Evolutionary conservation across 2,797 vertebrate genomes (phyloP).

Genomic region (Buphagus erythrorhynchus): DNA sequence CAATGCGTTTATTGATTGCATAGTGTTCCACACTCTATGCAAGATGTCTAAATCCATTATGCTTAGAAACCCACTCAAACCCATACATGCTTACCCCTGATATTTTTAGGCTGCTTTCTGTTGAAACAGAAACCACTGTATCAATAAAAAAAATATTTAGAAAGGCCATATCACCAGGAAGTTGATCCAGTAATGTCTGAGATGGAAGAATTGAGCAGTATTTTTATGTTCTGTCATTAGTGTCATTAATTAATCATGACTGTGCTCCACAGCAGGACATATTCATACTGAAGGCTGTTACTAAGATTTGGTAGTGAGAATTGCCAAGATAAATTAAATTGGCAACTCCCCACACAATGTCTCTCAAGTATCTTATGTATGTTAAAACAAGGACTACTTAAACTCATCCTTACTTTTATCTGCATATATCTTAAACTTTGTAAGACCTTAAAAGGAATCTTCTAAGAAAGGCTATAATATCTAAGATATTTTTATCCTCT

Average conservation of each 20-base stretch:
- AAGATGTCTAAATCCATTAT: neutral
- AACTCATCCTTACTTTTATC: neutral
- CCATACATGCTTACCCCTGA: fast-evolving
- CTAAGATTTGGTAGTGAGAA: neutral
- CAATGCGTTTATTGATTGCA: neutral
- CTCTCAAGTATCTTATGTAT: neutral
- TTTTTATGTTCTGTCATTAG: neutral
- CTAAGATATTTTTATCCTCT: neutral
- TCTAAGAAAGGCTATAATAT: neutral
- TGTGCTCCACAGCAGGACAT: constrained; percentile 64
- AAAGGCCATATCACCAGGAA: neutral
- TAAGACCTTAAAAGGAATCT: neutral
- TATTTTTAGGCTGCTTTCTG: neutral
- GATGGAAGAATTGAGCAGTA: neutral
- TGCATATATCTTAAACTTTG: neutral
- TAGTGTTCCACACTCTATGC: neutral
- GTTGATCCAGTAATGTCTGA: neutral
- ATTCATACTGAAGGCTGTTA: neutral
- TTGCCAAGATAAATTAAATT: neutral
- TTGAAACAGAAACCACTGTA: neutral
- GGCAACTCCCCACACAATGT: neutral
- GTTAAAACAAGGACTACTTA: neutral
- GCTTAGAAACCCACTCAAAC: neutral
- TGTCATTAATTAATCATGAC: constrained; percentile 71
- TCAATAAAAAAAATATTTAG: neutral